phyloP scores from a whole-genome alignment of 2,113 vertebrate genomes.

The Maccullochella peelii region DNA sequence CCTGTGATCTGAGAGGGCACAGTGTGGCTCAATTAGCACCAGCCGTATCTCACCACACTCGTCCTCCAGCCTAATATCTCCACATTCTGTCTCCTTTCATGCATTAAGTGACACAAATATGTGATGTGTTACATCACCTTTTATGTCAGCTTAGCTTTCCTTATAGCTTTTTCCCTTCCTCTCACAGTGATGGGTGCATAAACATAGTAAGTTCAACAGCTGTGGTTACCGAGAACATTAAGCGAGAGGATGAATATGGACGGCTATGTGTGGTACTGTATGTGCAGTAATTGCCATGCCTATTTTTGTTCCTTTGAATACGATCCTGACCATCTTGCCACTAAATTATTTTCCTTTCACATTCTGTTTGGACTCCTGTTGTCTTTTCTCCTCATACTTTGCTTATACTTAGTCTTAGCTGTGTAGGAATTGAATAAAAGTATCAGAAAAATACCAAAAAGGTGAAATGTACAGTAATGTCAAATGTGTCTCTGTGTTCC shows the following conservation, averaged over 20 bases:
- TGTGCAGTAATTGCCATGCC: conserved; percentile 6
- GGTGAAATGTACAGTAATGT: background rate
- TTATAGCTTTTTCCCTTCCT: conserved; percentile 3
- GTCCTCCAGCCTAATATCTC: conserved; percentile 63
- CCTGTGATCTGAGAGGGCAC: conserved; percentile 78
- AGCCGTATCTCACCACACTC: conserved; percentile 57
- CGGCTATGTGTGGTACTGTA: conserved; percentile 5
- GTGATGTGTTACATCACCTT: conserved; percentile 66
- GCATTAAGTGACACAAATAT: conserved; percentile 69
- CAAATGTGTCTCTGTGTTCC: conserved; percentile 39
- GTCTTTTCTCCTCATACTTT: background rate
- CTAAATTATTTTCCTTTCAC: conserved; percentile 8
- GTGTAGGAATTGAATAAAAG: background rate
- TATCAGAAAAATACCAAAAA: background rate
- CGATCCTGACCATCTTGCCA: conserved; percentile 15
- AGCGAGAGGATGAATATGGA: conserved; percentile 15
- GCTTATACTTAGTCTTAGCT: background rate
- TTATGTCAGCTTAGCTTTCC: conserved; percentile 44
- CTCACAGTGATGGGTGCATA: conserved; percentile 14
- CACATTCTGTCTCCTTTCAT: conserved; percentile 64
- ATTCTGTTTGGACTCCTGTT: background rate
- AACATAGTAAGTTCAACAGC: conserved; percentile 29
- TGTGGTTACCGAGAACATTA: background rate
- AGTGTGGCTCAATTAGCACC: conserved; percentile 81
- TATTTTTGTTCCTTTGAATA: conserved; percentile 22